These are phyloP conservation scores for Pedicia rivosa DNA, from an alignment of 2,888 invertebrate genomes.

Conservation along the genomic window DNA sequence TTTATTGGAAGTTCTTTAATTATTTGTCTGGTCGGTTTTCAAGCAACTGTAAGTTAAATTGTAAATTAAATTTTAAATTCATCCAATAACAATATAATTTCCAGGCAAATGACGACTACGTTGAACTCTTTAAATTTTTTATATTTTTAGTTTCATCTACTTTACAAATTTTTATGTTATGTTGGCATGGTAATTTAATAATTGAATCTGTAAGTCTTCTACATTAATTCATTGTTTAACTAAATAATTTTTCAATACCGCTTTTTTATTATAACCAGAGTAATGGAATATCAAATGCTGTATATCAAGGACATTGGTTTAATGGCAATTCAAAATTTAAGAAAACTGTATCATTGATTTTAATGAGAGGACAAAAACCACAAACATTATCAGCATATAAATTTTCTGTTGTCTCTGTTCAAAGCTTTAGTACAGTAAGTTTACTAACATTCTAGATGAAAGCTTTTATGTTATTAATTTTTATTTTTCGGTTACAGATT, in stretches of 20 bases:
- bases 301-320: slow-evolving; percentile 2
- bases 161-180: slow-evolving; percentile 21
- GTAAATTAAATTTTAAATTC: neutral
- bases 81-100: neutral
- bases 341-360: neutral
- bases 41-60: slow-evolving; percentile 16
- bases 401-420: slow-evolving; percentile 22
- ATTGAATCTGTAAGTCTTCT: slow-evolving; percentile 16
- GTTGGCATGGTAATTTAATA: slow-evolving; percentile 20
- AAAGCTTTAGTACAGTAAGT: slow-evolving; percentile 22
- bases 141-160: slow-evolving; percentile 21
- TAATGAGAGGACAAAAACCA: slow-evolving; percentile 18
- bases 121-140: slow-evolving; percentile 18
- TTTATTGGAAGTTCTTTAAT: slow-evolving; percentile 21
- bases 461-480: neutral
- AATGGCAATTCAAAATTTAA: neutral
- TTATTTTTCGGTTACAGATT: neutral
- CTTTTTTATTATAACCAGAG: neutral
- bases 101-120: slow-evolving; percentile 16
- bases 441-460: neutral
- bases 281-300: neutral
- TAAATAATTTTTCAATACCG: neutral
- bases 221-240: neutral
- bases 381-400: slow-evolving; percentile 21
- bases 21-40: slow-evolving; percentile 25